These are phyloP conservation scores for Brachionus manjavacas DNA, from an alignment of 1,140 invertebrate species.

Conservation along the genomic window DNA sequence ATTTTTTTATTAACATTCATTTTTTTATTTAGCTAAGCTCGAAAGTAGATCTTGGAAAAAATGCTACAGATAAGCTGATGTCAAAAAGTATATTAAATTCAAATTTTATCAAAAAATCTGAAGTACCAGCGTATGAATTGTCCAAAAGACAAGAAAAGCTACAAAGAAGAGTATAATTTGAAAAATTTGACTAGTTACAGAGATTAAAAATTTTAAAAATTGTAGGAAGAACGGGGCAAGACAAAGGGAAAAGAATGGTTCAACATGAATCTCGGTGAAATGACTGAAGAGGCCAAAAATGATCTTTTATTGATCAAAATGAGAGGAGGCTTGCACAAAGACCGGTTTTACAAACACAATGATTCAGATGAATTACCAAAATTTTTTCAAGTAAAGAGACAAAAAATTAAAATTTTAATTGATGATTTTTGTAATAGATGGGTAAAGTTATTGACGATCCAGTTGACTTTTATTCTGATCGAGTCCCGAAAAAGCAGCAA, in stretches of 20 bases:
- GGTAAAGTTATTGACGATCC: slow-evolving; percentile 61
- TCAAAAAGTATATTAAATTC: slow-evolving; percentile 31
- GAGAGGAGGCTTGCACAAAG: slow-evolving; percentile 83
- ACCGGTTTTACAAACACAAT: slow-evolving; percentile 87
- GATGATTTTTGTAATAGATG: slow-evolving; percentile 51
- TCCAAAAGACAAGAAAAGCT: slow-evolving; percentile 1
- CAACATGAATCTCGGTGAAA: slow-evolving; percentile 74
- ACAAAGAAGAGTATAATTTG: background rate
- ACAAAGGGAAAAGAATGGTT: slow-evolving; percentile 82
- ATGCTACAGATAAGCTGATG: background rate
- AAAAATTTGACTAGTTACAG: background rate
- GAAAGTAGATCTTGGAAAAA: background rate
- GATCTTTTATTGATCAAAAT: slow-evolving; percentile 82
- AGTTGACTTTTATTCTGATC: slow-evolving; percentile 63
- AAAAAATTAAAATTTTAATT: background rate
- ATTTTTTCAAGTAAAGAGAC: slow-evolving; percentile 72
- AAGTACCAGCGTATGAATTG: slow-evolving; percentile 23
- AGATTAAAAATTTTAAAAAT: background rate
- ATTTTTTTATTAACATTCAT: background rate
- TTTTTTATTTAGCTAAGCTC: background rate
- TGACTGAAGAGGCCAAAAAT: slow-evolving; percentile 77
- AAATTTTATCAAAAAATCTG: background rate
- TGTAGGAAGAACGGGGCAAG: slow-evolving; percentile 10
- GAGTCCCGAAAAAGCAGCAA: slow-evolving; percentile 76
- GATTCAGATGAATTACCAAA: slow-evolving; percentile 76